Base-by-base conservation (phyloP, 2,797 vertebrate species). In the Phrynocephalus vlangalii region DNA sequence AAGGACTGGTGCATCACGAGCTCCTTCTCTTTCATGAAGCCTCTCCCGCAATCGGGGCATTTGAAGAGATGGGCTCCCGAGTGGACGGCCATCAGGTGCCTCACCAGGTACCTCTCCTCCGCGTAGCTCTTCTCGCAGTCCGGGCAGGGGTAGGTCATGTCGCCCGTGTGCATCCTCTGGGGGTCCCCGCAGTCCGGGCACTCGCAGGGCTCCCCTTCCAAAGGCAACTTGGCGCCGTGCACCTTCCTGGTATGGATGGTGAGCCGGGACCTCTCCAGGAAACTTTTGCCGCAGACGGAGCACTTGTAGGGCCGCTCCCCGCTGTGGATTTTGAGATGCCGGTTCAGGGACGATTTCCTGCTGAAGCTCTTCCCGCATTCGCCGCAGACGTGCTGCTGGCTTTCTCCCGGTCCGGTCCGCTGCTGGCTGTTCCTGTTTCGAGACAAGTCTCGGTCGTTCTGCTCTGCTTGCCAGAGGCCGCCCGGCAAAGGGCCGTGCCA, bases 291-390 rank as follows among this genome's bases (percentile, higher is more conserved):
- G 7, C 83, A 85, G 30, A 50, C 60, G 26, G 71, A 56, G n/a
- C 87, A 88, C 16, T 56, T 24, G 30, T 76, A 77, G 20, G 60
- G 78, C 8, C 38, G 85, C 11, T 68, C 79, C 13, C 18, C 48
- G 3, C 79, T 81, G 44, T 88, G 87, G 71, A 85, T 75, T 82
- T 76, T 81, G 60, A 85, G 5, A 20, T 88, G 87, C 6, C 83
- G 52, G 1, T 56, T 60, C 18, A 88, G 71, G 8, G 87, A 81
- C 1, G 87, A 85, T 52, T 48, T 88, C 71, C 87, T 56, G 11
- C 63, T 26, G 24, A 85, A 88, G 71, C 3, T 68, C 16, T 88
- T 88, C 71, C 79, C 87, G 24, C 87, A 88, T 1, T 75, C 63
- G 10, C 44, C 44, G 71, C 87, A 88, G 9, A 28, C 44, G 3